Conservation (phyloP, 2,797 vertebrate genomes). For the Myripristis murdjan region DNA sequence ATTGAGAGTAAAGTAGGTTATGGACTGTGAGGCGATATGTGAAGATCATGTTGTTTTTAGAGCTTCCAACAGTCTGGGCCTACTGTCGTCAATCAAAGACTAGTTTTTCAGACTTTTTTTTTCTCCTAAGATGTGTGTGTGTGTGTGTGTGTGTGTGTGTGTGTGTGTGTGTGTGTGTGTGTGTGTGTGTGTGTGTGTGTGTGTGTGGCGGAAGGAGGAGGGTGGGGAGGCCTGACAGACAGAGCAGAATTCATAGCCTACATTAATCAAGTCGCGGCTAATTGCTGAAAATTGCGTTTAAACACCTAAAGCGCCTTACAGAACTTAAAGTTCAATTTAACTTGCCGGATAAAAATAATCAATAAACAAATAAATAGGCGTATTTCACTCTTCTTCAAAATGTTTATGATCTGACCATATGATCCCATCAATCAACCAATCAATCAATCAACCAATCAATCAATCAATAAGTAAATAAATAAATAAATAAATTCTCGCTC, state of each 20-base stretch:
- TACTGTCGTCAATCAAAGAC: constrained; percentile 16
- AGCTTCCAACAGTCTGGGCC: constrained; percentile 37
- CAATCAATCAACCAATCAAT: no score
- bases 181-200: not conserved
- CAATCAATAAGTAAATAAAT: no score
- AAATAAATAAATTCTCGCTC: no score
- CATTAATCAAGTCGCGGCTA: constrained; percentile 17
- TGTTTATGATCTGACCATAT: no score
- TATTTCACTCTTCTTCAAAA: no score
- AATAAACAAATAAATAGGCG: no score
- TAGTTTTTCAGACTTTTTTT: constrained; percentile 21
- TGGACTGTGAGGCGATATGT: constrained; percentile 5
- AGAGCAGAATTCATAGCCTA: constrained; percentile 36
- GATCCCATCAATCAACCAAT: no score
- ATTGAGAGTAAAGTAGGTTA: not conserved
- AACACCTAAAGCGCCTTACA: no score
- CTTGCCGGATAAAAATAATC: no score
- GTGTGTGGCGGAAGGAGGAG: no score
- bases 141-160: constrained; percentile 21
- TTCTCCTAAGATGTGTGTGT: constrained; percentile 16
- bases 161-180: not conserved
- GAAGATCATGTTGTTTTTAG: constrained; percentile 29
- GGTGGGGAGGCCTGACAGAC: constrained; percentile 1
- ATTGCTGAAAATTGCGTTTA: not conserved
- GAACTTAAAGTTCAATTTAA: no score